Conservation (phyloP, 1,140 invertebrate genomes). For the Matsumurasca onukii region DNA sequence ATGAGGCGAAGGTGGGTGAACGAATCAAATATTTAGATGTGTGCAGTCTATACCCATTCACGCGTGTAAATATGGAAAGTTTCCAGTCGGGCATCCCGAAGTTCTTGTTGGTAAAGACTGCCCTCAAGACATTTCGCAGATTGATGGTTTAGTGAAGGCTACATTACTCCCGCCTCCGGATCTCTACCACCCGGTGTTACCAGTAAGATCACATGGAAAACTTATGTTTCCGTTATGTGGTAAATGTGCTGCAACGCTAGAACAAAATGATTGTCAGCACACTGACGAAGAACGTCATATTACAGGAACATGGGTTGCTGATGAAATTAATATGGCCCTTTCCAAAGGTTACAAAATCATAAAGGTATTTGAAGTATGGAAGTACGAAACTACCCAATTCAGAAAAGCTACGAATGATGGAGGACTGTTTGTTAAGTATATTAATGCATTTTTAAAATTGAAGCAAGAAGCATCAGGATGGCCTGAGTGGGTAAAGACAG, state of each 20-base stretch:
- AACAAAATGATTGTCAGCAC: neutral
- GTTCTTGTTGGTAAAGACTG: neutral
- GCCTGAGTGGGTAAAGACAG: slow-evolving; percentile 40
- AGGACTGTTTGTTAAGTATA: slow-evolving; percentile 42
- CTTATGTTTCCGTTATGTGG: neutral
- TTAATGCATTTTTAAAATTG: slow-evolving; percentile 46
- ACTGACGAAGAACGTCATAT: slow-evolving; percentile 40
- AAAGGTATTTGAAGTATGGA: slow-evolving; percentile 47
- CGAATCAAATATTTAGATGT: slow-evolving; percentile 1
- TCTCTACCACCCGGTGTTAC: neutral
- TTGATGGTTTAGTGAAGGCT: neutral
- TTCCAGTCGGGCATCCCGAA: slow-evolving; percentile 41
- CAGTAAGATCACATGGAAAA: neutral
- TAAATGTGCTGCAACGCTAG: neutral
- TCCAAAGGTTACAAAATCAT: slow-evolving; percentile 46
- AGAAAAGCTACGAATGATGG: neutral
- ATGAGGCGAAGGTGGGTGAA: slow-evolving; percentile 43
- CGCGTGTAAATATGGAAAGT: slow-evolving; percentile 42
- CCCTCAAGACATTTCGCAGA: neutral
- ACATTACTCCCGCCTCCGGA: neutral
- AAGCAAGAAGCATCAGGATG: slow-evolving; percentile 46
- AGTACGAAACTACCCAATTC: slow-evolving; percentile 34
- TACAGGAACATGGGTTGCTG: slow-evolving; percentile 46
- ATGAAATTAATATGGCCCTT: slow-evolving; percentile 46
- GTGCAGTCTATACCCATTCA: slow-evolving; percentile 45